Evolutionary conservation across 2,797 vertebrate species (phyloP).

Genomic region (Acanthurus tractus): DNA sequence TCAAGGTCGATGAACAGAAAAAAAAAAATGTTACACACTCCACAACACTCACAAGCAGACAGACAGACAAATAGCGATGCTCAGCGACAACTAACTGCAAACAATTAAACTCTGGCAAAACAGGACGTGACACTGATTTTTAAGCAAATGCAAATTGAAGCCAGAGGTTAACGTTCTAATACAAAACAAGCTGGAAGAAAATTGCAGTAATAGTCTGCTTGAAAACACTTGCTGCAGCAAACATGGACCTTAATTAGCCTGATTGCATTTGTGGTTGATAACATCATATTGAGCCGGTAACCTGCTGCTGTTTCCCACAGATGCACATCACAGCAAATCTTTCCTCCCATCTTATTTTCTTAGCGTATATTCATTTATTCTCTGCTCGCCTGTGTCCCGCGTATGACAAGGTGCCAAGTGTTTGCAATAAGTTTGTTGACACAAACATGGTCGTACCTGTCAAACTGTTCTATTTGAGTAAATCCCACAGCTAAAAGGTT

Average conservation of each 20-base stretch:
- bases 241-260: constrained; percentile 56
- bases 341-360: constrained; percentile 17
- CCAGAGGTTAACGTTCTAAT: constrained; percentile 38
- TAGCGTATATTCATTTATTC: constrained; percentile 9
- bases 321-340: constrained; percentile 16
- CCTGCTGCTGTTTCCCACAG: constrained; percentile 44
- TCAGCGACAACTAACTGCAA: constrained; percentile 25
- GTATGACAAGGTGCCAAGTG: constrained; percentile 41
- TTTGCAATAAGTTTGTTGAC: constrained; percentile 43
- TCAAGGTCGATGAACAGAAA: constrained; percentile 58
- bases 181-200: constrained; percentile 35
- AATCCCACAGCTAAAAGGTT: constrained; percentile 46
- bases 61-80: background rate
- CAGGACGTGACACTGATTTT: constrained; percentile 49
- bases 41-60: background rate
- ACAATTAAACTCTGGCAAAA: constrained; percentile 39
- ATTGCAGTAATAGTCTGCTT: constrained; percentile 23
- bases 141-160: constrained; percentile 59
- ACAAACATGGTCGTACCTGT: constrained; percentile 47
- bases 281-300: constrained; percentile 41
- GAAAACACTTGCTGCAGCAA: constrained; percentile 43
- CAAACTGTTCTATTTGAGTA: constrained; percentile 42
- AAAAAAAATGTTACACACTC: constrained; percentile 13
- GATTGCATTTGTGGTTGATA: constrained; percentile 61
- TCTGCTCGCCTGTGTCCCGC: constrained; percentile 8